Evolutionary conservation across 2,113 vertebrate species (phyloP).

Genomic region (Gymnobelideus leadbeateri): DNA sequence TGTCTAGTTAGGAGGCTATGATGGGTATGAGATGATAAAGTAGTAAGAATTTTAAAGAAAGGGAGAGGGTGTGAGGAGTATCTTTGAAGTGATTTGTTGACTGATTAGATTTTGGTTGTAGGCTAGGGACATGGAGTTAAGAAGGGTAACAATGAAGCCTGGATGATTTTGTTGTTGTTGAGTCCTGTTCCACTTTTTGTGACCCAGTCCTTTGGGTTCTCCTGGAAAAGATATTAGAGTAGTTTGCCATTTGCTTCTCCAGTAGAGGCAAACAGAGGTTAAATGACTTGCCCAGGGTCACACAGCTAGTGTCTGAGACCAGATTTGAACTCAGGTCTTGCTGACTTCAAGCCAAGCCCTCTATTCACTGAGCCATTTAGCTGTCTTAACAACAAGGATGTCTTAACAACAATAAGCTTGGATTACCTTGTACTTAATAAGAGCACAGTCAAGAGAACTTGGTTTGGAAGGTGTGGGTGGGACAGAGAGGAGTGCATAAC

Average conservation of each 20-base stretch:
- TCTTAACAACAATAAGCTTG: too few species aligned
- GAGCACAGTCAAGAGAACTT: neutral
- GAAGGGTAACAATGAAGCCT: too few species aligned
- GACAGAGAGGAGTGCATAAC: neutral
- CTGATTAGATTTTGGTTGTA: too few species aligned
- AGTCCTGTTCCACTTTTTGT: too few species aligned
- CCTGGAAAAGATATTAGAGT: too few species aligned
- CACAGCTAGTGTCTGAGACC: neutral
- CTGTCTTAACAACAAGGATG: neutral
- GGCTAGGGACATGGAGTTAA: too few species aligned
- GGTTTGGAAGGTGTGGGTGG: neutral
- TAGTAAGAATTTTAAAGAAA: neutral
- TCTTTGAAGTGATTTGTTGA: too few species aligned
- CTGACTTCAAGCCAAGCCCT: neutral
- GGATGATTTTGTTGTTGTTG: too few species aligned
- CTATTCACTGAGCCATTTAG: neutral
- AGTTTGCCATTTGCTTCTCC: too few species aligned
- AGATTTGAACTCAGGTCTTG: neutral
- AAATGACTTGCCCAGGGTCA: too few species aligned
- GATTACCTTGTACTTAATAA: neutral
- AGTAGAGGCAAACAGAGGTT: too few species aligned
- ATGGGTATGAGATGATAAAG: neutral
- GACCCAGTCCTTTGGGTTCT: too few species aligned
- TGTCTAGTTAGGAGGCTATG: conserved; percentile 3
- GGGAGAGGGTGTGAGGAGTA: neutral